Conservation (phyloP, 1,140 invertebrate species). For the Caerostris extrusa region DNA sequence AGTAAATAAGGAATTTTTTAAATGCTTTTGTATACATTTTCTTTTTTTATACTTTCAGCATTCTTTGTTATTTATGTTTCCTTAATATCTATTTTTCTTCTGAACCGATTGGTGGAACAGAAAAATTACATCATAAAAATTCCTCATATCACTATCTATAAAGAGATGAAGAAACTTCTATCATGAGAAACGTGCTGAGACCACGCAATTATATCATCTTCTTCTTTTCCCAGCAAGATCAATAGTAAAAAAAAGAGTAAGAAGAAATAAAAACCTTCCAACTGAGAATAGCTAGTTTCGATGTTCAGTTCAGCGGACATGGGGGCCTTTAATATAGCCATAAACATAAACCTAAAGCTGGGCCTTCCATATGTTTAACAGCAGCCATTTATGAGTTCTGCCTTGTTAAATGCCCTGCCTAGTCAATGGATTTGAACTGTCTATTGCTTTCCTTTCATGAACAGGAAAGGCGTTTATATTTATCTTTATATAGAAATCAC, state of each 20-base stretch:
- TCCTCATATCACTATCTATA: neutral
- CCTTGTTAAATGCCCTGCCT: neutral
- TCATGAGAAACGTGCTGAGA: conserved; percentile 15
- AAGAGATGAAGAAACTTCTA: neutral
- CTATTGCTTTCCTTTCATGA: neutral
- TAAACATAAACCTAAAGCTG: neutral
- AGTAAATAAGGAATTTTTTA: no score
- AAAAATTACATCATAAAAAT: neutral
- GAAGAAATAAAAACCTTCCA: no score
- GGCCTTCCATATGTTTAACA: neutral
- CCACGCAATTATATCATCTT: conserved; percentile 6
- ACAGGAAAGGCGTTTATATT: neutral
- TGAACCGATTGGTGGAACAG: neutral
- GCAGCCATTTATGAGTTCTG: neutral
- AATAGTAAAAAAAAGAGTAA: no score
- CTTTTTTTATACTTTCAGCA: neutral
- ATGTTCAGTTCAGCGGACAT: neutral
- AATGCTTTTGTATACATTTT: neutral
- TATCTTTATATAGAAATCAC: no score
- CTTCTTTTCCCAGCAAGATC: neutral
- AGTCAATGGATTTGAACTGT: neutral
- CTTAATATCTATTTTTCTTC: neutral
- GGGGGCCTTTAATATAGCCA: neutral
- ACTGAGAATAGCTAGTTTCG: neutral
- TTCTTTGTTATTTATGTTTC: neutral